These are phyloP conservation scores for Drosophila lutescens DNA, from an alignment of 2,888 invertebrate genomes.

Conservation along the genomic window DNA sequence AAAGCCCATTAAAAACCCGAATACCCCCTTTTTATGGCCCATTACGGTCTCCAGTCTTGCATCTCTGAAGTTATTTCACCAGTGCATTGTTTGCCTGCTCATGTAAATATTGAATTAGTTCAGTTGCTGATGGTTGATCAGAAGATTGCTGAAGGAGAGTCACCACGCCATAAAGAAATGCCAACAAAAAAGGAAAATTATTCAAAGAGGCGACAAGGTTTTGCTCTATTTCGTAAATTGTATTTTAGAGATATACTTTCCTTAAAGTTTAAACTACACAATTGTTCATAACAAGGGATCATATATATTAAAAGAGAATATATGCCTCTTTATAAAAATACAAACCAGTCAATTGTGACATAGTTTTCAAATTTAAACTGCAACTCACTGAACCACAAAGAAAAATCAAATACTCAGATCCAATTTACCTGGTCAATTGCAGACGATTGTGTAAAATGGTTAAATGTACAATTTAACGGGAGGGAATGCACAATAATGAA, in stretches of 20 bases:
- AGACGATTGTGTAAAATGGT: slow-evolving; percentile 53
- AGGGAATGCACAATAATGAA: slow-evolving; percentile 62
- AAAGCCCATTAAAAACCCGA: slow-evolving; percentile 24
- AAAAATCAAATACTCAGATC: slow-evolving; percentile 18
- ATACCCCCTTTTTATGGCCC: slow-evolving; percentile 12
- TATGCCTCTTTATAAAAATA: neutral
- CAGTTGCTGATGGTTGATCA: slow-evolving; percentile 11
- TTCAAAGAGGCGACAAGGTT: neutral
- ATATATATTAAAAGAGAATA: neutral
- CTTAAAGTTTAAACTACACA: neutral
- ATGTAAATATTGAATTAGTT: slow-evolving; percentile 37
- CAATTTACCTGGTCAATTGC: slow-evolving; percentile 48
- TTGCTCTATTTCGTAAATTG: slow-evolving; percentile 2
- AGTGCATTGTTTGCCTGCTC: slow-evolving; percentile 15
- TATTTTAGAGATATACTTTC: neutral
- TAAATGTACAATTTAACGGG: slow-evolving; percentile 49
- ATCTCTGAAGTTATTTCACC: slow-evolving; percentile 13
- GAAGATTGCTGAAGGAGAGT: slow-evolving; percentile 7
- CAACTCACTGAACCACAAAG: slow-evolving; percentile 24
- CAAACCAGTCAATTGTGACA: neutral
- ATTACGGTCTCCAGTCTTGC: slow-evolving; percentile 27
- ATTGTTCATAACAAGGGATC: neutral
- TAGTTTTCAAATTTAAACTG: neutral
- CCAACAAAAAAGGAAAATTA: neutral
- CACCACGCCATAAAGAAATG: slow-evolving; percentile 7